Base-by-base conservation (phyloP, 2,888 invertebrate genomes). In the Gryllus longicercus region DNA sequence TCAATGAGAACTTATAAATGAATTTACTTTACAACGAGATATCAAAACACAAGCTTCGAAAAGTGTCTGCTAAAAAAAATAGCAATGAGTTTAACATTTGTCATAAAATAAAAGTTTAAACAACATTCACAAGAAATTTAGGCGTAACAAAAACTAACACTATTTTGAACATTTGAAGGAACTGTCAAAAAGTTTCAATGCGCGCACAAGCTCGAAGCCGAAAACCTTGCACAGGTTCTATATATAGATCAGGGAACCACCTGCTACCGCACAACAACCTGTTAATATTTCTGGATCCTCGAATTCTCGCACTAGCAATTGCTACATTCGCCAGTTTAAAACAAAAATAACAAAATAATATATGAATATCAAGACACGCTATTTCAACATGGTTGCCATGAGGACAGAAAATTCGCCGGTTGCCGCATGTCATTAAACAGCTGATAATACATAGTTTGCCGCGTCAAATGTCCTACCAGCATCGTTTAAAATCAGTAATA, bases 241-340 rank as follows among this genome's bases (percentile, higher is more conserved):
- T 38, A 79, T 63, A 49, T 79, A 76, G 76, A 75, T 76, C 21
- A 38, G 63, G 18, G 14, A 79, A 79, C 79, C 79, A 79, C 79
- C 79, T 79, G 79, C 79, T 76, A 79, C 63, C 21, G 23, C 16
- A 80, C 81, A 21, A 75, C 81, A 80, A 81, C 81, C 81, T 81
- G 81, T 81, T 81, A 75, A 78, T 14, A 78, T 11, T 21, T 25
- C 51, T 51, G 18, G 25, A 12, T 74, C 8, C 38, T 77, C n/a
- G 12, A 11, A 49, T 18, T 21, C n/a, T 50, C 77, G 5, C 11
- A 77, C 21, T 10, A 11, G 12, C 14, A n/a, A 10, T 50, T 8
- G n/a, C 49, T 50, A n/a, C 25, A 25, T 16, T n/a, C n/a, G 2
- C 50, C 18, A 75, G 75, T 21, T 75, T 75, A 79, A 79, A 75